phyloP scores from a whole-genome alignment of 1,140 invertebrate genomes.

The Drosophila neocordata region DNA sequence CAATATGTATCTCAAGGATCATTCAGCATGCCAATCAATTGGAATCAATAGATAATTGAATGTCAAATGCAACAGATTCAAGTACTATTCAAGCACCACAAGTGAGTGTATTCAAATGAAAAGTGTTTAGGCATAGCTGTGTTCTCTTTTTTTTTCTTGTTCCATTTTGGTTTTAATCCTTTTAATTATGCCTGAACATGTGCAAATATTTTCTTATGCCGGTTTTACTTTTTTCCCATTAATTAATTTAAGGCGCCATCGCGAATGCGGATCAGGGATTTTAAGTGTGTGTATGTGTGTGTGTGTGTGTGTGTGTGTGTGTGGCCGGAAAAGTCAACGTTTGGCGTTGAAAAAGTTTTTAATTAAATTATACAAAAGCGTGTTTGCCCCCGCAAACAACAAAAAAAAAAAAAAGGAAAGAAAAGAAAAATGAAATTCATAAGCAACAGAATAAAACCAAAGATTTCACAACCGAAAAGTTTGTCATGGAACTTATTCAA shows the following conservation, averaged over 20 bases:
- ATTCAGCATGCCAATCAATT: too few relatives aligned
- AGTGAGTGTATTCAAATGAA: background rate
- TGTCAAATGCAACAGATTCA: background rate
- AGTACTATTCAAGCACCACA: background rate
- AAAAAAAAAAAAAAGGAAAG: constrained; percentile 11
- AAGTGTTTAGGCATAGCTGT: constrained; percentile 30
- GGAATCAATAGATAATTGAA: background rate
- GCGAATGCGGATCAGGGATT: constrained; percentile 45
- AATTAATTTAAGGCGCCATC: constrained; percentile 66
- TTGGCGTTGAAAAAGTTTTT: constrained; percentile 56
- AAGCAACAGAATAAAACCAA: background rate
- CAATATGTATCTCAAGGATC: too few relatives aligned
- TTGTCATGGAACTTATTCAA: background rate
- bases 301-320: constrained; percentile 37
- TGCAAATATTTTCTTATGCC: constrained; percentile 76
- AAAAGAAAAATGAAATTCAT: constrained; percentile 1
- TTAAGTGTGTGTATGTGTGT: constrained; percentile 34
- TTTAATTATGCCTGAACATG: constrained; percentile 78
- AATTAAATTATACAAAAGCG: constrained; percentile 72
- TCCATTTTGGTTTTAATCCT: constrained; percentile 34
- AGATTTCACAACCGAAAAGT: background rate
- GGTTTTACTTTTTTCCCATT: constrained; percentile 56
- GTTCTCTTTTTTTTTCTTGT: constrained; percentile 13
- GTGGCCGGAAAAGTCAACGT: constrained; percentile 67
- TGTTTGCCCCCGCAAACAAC: constrained; percentile 45